phyloP scores from a whole-genome alignment of 2,113 vertebrate species.

The Corydoras sp. region DNA sequence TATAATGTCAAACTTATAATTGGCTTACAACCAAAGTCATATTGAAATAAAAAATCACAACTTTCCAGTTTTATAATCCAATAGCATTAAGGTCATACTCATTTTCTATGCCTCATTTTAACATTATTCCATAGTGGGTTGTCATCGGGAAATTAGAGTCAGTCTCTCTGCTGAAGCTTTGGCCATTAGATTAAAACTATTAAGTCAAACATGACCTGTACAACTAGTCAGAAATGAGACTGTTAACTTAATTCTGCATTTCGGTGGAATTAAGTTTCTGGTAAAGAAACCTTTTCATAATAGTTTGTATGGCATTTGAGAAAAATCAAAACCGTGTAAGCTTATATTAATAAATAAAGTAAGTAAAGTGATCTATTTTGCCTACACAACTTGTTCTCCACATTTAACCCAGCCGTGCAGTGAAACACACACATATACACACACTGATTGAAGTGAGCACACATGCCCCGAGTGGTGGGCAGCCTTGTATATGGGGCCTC shows the following conservation, averaged over 20 bases:
- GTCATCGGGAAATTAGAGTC: slow-evolving; percentile 28
- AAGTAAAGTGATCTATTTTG: too few relatives aligned
- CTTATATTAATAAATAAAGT: too few relatives aligned
- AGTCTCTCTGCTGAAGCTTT: not conserved
- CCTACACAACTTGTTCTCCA: too few relatives aligned
- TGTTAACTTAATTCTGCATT: not conserved
- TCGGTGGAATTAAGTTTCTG: not conserved
- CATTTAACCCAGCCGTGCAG: too few relatives aligned
- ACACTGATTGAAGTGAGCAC: too few relatives aligned
- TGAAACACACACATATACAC: too few relatives aligned
- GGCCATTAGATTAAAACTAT: not conserved
- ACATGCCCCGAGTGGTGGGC: too few relatives aligned
- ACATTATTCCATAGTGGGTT: slow-evolving; percentile 13
- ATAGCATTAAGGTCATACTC: slow-evolving; percentile 29
- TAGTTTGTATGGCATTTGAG: too few relatives aligned
- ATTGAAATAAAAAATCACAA: slow-evolving; percentile 33
- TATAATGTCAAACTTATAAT: slow-evolving; percentile 43
- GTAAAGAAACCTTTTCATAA: too few relatives aligned
- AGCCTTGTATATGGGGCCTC: too few relatives aligned
- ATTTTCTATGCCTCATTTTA: slow-evolving; percentile 28
- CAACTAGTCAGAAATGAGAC: not conserved
- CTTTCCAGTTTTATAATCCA: slow-evolving; percentile 30
- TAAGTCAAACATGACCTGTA: slow-evolving; percentile 3
- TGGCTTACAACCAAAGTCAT: slow-evolving; percentile 34
- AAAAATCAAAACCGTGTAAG: too few relatives aligned